These are phyloP conservation scores for Orchesellides sinensis DNA, from an alignment of 2,888 invertebrate genomes.

Conservation along the genomic window DNA sequence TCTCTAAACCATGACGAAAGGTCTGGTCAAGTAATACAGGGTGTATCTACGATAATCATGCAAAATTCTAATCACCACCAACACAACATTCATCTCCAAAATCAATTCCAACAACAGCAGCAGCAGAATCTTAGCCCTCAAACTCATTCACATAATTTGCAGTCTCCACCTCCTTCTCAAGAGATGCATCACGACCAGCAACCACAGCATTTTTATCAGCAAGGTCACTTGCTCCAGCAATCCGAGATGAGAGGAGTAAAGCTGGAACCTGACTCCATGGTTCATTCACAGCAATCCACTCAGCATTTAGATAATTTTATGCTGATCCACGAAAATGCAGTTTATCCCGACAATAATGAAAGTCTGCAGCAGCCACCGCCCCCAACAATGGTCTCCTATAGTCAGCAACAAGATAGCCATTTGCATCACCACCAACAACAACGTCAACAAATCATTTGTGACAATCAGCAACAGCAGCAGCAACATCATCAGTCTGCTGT, in stretches of 20 bases:
- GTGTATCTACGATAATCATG: conserved; percentile 70
- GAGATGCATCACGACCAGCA: conserved; percentile 62
- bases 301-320: conserved; percentile 57
- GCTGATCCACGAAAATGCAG: conserved; percentile 54
- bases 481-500: conserved; percentile 47
- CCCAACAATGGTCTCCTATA: conserved; percentile 54
- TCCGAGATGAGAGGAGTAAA: conserved; percentile 35
- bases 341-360: conserved; percentile 58
- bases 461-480: conserved; percentile 51
- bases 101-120: conserved; percentile 6
- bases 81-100: conserved; percentile 33
- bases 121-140: not conserved
- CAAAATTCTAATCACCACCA: conserved; percentile 57
- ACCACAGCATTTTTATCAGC: conserved; percentile 56
- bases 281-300: conserved; percentile 33
- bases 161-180: conserved; percentile 43
- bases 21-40: conserved; percentile 64
- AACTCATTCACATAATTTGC: conserved; percentile 29
- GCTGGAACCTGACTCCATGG: conserved; percentile 60
- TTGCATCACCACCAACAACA: conserved; percentile 55
- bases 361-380: conserved; percentile 43
- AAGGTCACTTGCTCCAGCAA: conserved; percentile 50
- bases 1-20: conserved; percentile 46
- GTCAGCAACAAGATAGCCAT: conserved; percentile 43
- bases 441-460: conserved; percentile 62